phyloP scores from a whole-genome alignment of 2,797 vertebrate genomes.

The Premnoplex brunnescens region DNA sequence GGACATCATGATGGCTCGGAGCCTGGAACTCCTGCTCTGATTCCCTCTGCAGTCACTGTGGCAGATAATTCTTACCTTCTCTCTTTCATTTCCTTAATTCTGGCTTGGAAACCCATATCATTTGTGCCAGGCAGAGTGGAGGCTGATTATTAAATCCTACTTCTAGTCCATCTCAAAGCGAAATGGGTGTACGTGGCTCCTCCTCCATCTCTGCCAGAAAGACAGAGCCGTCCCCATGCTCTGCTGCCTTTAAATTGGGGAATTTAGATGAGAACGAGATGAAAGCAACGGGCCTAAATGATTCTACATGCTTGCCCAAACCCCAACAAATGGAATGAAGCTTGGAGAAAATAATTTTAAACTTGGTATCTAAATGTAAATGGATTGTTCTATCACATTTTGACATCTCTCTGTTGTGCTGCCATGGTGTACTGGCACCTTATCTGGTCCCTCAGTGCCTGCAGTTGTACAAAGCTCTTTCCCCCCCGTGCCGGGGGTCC shows the following conservation, averaged over 20 bases:
- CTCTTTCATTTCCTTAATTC: neutral
- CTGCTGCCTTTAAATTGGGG: neutral
- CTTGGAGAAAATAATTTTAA: conserved; percentile 13
- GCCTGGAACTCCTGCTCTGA: neutral
- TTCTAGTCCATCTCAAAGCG: neutral
- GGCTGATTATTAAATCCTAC: neutral
- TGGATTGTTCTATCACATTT: neutral
- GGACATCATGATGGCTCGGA: accelerated
- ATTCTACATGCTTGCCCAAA: neutral
- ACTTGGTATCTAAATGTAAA: neutral
- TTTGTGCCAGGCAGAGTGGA: neutral
- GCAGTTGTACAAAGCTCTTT: neutral
- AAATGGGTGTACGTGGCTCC: neutral
- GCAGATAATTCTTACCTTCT: neutral
- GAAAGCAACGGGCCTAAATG: neutral
- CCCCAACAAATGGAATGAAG: neutral
- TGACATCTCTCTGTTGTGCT: neutral
- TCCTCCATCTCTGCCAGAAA: neutral
- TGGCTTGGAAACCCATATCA: neutral
- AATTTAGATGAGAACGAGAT: neutral
- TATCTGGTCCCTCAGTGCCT: neutral
- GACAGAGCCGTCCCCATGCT: neutral
- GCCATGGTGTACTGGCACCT: neutral
- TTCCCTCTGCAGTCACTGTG: neutral
- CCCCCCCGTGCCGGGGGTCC: neutral